These are phyloP conservation scores for Hoplostethus mediterraneus DNA, from an alignment of 2,797 vertebrate genomes.

Conservation along the genomic window DNA sequence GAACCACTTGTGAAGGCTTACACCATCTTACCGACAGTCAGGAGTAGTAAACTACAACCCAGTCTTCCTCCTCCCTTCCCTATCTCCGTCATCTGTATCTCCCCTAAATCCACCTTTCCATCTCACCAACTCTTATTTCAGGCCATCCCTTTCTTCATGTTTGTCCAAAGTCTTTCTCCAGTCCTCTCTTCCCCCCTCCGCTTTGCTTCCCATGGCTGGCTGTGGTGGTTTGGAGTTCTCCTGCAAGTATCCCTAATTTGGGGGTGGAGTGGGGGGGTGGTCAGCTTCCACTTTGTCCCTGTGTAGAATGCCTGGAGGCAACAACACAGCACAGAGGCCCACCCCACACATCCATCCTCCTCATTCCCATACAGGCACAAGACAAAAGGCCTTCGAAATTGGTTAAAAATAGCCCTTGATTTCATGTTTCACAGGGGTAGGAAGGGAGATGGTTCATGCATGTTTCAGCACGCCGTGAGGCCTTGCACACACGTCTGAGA, in stretches of 20 bases:
- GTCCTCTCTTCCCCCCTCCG: slow-evolving; percentile 11
- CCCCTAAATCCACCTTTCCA: neutral
- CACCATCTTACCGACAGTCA: slow-evolving; percentile 14
- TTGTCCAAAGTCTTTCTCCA: neutral
- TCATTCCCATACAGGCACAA: slow-evolving; percentile 38
- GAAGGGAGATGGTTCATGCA: slow-evolving; percentile 16
- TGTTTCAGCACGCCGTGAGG: slow-evolving; percentile 45
- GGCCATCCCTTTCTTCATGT: neutral
- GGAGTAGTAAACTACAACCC: slow-evolving; percentile 1
- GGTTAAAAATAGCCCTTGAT: slow-evolving; percentile 55
- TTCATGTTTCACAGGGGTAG: slow-evolving; percentile 27
- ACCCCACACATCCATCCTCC: slow-evolving; percentile 45
- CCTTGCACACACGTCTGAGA: slow-evolving; percentile 31
- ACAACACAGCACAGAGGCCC: slow-evolving; percentile 46
- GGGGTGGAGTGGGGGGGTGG: slow-evolving; percentile 39
- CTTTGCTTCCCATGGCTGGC: slow-evolving; percentile 32
- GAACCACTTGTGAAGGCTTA: slow-evolving; percentile 29
- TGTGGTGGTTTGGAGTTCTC: slow-evolving; percentile 29
- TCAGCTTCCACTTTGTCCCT: slow-evolving; percentile 55
- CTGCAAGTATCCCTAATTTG: slow-evolving; percentile 63
- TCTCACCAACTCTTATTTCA: slow-evolving; percentile 1
- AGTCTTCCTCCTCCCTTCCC: slow-evolving; percentile 6
- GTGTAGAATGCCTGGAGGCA: slow-evolving; percentile 52
- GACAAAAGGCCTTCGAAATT: slow-evolving; percentile 48
- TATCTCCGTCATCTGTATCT: neutral